Conservation (phyloP, 2,113 vertebrate species). For the Rhinoderma darwinii region DNA sequence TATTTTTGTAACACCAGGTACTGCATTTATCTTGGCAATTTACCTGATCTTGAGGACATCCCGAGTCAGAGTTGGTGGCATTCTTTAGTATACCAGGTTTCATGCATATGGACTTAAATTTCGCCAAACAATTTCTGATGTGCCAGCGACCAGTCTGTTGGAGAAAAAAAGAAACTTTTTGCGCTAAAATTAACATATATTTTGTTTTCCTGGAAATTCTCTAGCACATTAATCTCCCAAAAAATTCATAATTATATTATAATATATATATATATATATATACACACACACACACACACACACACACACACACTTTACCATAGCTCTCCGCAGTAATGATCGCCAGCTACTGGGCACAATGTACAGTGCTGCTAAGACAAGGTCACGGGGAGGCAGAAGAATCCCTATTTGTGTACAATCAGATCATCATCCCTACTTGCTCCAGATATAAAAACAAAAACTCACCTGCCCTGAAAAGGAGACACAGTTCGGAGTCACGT, state of each 20-base stretch:
- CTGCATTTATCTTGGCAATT: neutral
- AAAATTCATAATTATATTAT: no score
- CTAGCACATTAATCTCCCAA: no score
- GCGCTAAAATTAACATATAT: no score
- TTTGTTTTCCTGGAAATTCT: no score
- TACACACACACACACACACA: no score
- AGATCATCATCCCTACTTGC: neutral
- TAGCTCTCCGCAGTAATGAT: no score
- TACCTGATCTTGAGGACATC: slow-evolving; percentile 72
- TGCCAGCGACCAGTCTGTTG: slow-evolving; percentile 84
- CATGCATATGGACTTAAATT: slow-evolving; percentile 85
- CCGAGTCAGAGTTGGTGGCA: slow-evolving; percentile 67
- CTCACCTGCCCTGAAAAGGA: slow-evolving; percentile 84
- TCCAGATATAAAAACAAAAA: slow-evolving; percentile 23
- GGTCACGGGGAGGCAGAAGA: neutral
- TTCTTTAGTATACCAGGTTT: slow-evolving; percentile 78
- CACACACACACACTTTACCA: no score
- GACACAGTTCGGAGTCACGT: slow-evolving; percentile 80
- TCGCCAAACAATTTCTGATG: slow-evolving; percentile 75
- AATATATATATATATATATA: no score
- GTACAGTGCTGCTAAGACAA: no score
- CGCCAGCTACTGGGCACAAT: no score
- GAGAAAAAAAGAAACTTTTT: slow-evolving; percentile 31
- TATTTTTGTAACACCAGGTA: no score
- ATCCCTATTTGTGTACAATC: no score